These are phyloP conservation scores for Ataeniobius toweri DNA, from an alignment of 2,797 vertebrate species.

Conservation along the genomic window DNA sequence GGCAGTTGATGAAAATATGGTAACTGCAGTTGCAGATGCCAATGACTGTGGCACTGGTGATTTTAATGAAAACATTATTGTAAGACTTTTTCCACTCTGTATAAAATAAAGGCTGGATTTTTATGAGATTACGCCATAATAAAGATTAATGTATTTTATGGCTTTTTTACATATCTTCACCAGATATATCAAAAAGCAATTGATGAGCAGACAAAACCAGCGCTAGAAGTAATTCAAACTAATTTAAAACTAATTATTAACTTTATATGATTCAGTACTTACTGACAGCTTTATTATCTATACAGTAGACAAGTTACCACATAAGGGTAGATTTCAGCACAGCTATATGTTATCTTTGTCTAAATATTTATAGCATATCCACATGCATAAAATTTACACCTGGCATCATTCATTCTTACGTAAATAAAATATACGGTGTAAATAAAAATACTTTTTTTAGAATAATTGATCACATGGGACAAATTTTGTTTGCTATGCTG, in stretches of 20 bases:
- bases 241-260: slow-evolving; percentile 7
- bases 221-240: background rate
- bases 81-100: no score
- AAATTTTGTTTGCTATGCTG: background rate
- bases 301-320: background rate
- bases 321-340: background rate
- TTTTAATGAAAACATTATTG: no score
- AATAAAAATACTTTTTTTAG: background rate
- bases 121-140: background rate
- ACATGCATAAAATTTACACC: slow-evolving; percentile 7
- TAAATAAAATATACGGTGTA: background rate
- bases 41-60: background rate
- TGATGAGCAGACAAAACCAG: background rate
- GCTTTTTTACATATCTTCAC: background rate
- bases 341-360: background rate
- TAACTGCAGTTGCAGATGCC: background rate
- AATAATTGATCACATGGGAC: background rate
- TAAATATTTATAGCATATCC: background rate
- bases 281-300: background rate
- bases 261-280: slow-evolving; percentile 10
- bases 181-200: background rate
- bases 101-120: no score
- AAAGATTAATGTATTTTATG: background rate
- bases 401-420: background rate
- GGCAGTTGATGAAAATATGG: background rate